Percentiles rank a stretch among this genome's conserved stretches.
Evolutionary conservation across 2,888 invertebrate genomes (phyloP).

Genomic region (Lymantria monacha): DNA sequence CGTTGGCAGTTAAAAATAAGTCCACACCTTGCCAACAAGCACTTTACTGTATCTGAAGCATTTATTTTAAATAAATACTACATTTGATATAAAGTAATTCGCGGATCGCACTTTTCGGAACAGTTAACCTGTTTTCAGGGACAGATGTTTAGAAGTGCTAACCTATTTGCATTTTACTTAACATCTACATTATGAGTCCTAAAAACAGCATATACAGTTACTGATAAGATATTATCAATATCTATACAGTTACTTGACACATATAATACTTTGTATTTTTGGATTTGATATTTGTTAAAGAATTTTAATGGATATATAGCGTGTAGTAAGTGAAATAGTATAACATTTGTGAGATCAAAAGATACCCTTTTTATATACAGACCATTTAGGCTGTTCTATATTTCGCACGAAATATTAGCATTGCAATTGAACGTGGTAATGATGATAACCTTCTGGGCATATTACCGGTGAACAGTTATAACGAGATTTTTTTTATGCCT

Average conservation of each 20-base stretch:
- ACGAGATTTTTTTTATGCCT: too few relatives aligned
- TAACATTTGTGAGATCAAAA: too few relatives aligned
- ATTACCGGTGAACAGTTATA: too few relatives aligned
- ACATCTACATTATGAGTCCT: slow-evolving; percentile 1
- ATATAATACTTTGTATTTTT: not conserved
- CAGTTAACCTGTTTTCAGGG: slow-evolving; percentile 8
- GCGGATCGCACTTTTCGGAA: not conserved
- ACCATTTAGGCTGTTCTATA: too few relatives aligned
- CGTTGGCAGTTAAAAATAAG: too few relatives aligned
- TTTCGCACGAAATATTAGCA: too few relatives aligned
- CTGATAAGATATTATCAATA: slow-evolving; percentile 7
- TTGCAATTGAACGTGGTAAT: too few relatives aligned
- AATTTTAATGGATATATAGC: too few relatives aligned
- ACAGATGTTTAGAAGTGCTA: slow-evolving; percentile 21
- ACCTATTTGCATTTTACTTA: slow-evolving; percentile 9
- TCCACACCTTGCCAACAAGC: too few relatives aligned
- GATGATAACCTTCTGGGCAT: too few relatives aligned
- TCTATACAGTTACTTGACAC: slow-evolving; percentile 3
- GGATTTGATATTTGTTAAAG: not conserved
- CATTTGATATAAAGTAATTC: not conserved
- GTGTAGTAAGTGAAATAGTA: too few relatives aligned
- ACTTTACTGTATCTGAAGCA: not conserved
- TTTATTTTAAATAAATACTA: not conserved
- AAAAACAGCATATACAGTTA: not conserved
- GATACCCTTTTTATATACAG: too few relatives aligned